A percentile compares a stretch with the other conserved stretches of the same genome.
phyloP scores from a whole-genome alignment of 2,888 invertebrate species.

The Apamea sordens region DNA sequence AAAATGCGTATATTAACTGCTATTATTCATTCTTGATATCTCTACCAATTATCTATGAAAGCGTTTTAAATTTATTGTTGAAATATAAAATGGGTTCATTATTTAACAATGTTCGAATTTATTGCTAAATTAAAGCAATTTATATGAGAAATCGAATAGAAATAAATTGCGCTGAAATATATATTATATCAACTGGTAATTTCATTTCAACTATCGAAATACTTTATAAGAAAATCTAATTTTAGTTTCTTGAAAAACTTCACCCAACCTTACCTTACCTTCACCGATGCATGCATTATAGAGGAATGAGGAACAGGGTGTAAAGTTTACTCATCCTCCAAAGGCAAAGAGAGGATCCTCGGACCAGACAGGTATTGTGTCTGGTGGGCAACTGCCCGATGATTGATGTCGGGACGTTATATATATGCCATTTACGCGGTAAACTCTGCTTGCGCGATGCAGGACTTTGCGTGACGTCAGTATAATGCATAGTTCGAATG shows the following conservation, averaged over 20 bases:
- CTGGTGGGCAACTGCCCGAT: neutral
- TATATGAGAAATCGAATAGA: constrained; percentile 7
- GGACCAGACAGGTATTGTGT: neutral
- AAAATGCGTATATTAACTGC: neutral
- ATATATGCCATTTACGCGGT: too few relatives aligned
- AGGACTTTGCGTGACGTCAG: too few relatives aligned
- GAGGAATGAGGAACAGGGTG: too few relatives aligned
- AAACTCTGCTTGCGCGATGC: too few relatives aligned
- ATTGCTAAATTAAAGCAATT: constrained; percentile 5
- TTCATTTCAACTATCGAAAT: neutral
- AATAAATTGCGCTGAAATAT: constrained; percentile 10
- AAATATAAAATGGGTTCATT: neutral
- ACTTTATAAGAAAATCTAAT: too few relatives aligned
- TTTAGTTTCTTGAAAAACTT: neutral
- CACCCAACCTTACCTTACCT: too few relatives aligned
- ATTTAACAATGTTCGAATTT: neutral
- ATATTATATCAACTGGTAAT: neutral
- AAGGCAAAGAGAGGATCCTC: neutral
- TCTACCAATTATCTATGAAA: constrained; percentile 18
- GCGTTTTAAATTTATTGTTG: constrained; percentile 4
- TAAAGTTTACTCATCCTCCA: neutral
- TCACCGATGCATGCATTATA: neutral
- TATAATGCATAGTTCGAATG: too few relatives aligned
- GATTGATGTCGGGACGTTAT: neutral
- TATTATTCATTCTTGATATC: neutral